Base-by-base conservation (phyloP, 2,888 invertebrate genomes). In the Sphaeridia pumilis region DNA sequence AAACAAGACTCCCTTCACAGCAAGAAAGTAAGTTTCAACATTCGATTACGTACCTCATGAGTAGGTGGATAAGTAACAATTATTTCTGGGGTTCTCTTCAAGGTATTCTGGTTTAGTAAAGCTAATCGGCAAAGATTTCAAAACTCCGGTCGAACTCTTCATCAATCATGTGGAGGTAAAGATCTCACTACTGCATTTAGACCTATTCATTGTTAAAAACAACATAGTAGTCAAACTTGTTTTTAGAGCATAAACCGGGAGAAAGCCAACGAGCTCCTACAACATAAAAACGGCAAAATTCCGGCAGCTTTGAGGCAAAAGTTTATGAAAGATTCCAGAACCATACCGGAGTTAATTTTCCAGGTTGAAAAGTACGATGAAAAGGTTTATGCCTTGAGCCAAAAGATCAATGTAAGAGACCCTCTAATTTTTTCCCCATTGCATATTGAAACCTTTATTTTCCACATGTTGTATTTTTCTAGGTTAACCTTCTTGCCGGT, bases 351-450 rank as follows among this genome's bases (percentile, higher is more conserved):
- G 36, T 60, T 74, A 52, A 69, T 74, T 28, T 74, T 69, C 65
- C 67, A 69, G 21, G 70, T 74, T 46, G 74, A 74, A 57, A 70
- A 71, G 47, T 72, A 71, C 65, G 74, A 74, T 56, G 68, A 69
- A 26, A 70, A 68, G 55, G 65, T 74, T 12, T 71, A 74, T 44
- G 69, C 70, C 51, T 67, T 74, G 2, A 64, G 70, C 4, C 71
- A 71, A 57, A 72, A 72, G 59, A 69, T 71, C 5, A 73, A 72
- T 67, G 72, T 72, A 45, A 46, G 26, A 34, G n/a, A n/a, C n/a
- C n/a, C n/a, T n/a, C n/a, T n/a, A n/a, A n/a, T n/a, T n/a, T n/a
- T n/a, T n/a, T n/a, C n/a, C n/a, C n/a, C n/a, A n/a, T n/a, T n/a
- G n/a, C n/a, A n/a, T n/a, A n/a, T n/a, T n/a, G n/a, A n/a, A n/a